phyloP scores from a whole-genome alignment of 2,113 vertebrate species.

The Mastomys natalensis region DNA sequence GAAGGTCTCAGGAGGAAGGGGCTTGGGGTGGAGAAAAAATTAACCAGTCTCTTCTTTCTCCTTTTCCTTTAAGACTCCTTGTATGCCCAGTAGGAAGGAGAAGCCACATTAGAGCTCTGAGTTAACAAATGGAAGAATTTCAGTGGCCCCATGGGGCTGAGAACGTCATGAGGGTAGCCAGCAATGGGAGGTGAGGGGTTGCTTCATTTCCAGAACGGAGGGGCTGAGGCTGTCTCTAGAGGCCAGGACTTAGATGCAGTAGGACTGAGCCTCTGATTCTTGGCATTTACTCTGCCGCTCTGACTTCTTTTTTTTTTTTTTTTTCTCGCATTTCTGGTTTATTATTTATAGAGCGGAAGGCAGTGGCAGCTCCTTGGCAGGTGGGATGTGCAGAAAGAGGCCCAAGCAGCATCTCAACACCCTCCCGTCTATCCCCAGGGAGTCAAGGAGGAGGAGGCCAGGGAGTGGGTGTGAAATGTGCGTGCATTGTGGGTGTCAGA shows the following conservation, averaged over 20 bases:
- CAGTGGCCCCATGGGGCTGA: neutral
- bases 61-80: neutral
- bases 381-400: slow-evolving; percentile 62
- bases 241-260: slow-evolving; percentile 28
- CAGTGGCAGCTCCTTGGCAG: slow-evolving; percentile 67
- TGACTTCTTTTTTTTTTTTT: slow-evolving; percentile 54
- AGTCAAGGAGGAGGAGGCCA: neutral
- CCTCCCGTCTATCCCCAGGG: slow-evolving; percentile 17
- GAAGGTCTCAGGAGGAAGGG: neutral
- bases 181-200: neutral
- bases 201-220: slow-evolving; percentile 61
- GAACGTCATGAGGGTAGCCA: neutral
- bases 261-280: slow-evolving; percentile 54
- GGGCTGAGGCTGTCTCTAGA: slow-evolving; percentile 22
- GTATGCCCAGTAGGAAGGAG: neutral
- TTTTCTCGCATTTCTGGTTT: slow-evolving; percentile 68
- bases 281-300: slow-evolving; percentile 66
- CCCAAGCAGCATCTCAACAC: slow-evolving; percentile 15
- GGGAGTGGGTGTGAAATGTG: neutral
- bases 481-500: neutral
- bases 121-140: slow-evolving; percentile 51
- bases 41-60: neutral
- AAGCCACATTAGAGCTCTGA: neutral
- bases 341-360: slow-evolving; percentile 82
- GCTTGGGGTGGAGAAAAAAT: neutral